phyloP scores from a whole-genome alignment of 2,113 vertebrate species.

The Tetrao urogallus region DNA sequence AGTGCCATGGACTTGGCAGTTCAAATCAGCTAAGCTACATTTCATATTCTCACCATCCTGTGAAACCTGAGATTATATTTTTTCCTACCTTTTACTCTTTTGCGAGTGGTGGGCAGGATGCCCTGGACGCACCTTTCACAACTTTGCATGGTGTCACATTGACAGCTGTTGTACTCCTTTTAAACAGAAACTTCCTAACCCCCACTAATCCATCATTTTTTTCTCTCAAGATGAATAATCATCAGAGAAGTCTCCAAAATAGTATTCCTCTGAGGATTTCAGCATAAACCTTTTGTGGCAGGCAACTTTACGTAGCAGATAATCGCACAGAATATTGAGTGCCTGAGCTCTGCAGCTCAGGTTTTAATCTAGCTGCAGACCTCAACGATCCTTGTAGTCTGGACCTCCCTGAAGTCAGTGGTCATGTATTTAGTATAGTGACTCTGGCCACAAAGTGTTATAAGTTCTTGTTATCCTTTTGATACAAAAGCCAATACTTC shows the following conservation, averaged over 20 bases:
- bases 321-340: neutral
- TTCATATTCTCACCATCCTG: neutral
- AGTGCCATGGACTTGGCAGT: neutral
- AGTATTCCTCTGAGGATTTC: neutral
- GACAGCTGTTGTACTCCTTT: neutral
- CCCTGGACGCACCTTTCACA: neutral
- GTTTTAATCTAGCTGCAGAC: neutral
- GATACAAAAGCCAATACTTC: neutral
- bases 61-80: neutral
- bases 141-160: neutral
- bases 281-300: neutral
- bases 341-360: neutral
- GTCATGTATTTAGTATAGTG: neutral
- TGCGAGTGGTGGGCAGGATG: neutral
- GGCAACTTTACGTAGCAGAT: neutral
- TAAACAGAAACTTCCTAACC: neutral
- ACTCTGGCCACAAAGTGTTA: neutral
- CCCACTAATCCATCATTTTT: neutral
- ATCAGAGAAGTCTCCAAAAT: neutral
- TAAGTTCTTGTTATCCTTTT: neutral
- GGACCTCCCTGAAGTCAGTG: neutral
- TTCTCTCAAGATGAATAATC: neutral
- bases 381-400: neutral
- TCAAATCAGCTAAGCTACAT: neutral
- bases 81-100: neutral